Conservation (phyloP, 2,113 vertebrate species). For the Xiphophorus hellerii region DNA sequence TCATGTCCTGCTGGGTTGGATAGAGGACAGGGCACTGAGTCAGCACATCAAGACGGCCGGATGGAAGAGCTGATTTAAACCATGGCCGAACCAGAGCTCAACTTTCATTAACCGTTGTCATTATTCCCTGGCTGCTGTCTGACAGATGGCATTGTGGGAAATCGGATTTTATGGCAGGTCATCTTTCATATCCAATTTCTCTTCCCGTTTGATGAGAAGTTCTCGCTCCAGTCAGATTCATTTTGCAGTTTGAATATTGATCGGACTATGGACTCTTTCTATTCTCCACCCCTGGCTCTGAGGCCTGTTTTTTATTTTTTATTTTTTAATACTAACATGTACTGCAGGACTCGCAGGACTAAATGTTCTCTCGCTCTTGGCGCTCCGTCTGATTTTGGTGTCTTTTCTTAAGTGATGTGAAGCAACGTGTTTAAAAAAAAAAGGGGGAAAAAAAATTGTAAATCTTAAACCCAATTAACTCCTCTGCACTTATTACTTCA, state of each 20-base stretch:
- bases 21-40: slow-evolving; percentile 65
- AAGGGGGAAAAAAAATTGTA: slow-evolving; percentile 45
- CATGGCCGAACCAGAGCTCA: slow-evolving; percentile 70
- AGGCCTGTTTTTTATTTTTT: background rate
- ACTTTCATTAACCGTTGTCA: slow-evolving; percentile 82
- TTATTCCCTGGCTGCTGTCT: slow-evolving; percentile 75
- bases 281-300: slow-evolving; percentile 24
- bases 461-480: slow-evolving; percentile 46
- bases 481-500: slow-evolving; percentile 58
- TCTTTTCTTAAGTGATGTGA: slow-evolving; percentile 60
- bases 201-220: slow-evolving; percentile 81
- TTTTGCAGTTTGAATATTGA: slow-evolving; percentile 84
- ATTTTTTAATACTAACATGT: slow-evolving; percentile 45
- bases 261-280: slow-evolving; percentile 51
- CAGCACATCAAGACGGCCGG: slow-evolving; percentile 60
- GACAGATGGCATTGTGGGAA: slow-evolving; percentile 82
- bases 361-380: slow-evolving; percentile 68
- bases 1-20: slow-evolving; percentile 51
- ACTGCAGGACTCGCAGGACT: slow-evolving; percentile 50
- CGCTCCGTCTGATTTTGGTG: slow-evolving; percentile 44
- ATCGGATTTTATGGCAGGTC: slow-evolving; percentile 82
- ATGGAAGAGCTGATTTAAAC: slow-evolving; percentile 75
- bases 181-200: slow-evolving; percentile 84
- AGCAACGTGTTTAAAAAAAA: slow-evolving; percentile 40
- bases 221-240: slow-evolving; percentile 81